Conservation (phyloP, 2,888 invertebrate genomes). For the Anorthoa munda region DNA sequence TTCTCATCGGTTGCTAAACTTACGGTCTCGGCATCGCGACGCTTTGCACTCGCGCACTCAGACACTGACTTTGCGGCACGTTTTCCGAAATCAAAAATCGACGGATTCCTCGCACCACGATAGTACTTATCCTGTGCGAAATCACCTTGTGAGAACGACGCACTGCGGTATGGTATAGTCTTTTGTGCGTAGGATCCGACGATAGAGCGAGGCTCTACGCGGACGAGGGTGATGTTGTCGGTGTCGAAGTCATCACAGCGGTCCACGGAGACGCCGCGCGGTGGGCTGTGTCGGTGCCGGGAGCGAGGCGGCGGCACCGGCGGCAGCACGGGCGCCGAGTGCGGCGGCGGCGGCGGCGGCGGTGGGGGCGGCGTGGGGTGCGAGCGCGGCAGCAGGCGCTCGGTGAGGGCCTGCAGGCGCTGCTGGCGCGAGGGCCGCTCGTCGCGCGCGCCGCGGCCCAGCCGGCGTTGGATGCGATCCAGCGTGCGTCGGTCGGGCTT, state of each 20-base stretch:
- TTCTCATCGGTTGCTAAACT: constrained; percentile 82
- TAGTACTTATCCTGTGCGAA: constrained; percentile 92
- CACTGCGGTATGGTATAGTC: constrained; percentile 95
- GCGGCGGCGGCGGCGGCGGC: constrained; percentile 84
- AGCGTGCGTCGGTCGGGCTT: constrained; percentile 92
- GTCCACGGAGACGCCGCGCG: constrained; percentile 87
- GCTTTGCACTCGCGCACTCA: constrained; percentile 72
- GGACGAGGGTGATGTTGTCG: constrained; percentile 88
- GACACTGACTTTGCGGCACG: constrained; percentile 75
- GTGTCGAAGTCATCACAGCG: constrained; percentile 87
- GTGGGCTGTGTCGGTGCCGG: constrained; percentile 89
- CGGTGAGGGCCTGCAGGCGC: constrained; percentile 95
- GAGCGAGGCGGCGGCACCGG: constrained; percentile 91
- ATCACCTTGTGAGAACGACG: constrained; percentile 97
- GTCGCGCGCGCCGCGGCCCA: constrained; percentile 91
- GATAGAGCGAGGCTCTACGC: constrained; percentile 91
- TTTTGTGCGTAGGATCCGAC: constrained; percentile 92
- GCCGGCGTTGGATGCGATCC: constrained; percentile 96
- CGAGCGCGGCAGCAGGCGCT: constrained; percentile 93
- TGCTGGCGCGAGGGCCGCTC: constrained; percentile 91
- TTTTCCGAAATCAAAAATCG: constrained; percentile 86
- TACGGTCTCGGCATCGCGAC: constrained; percentile 79
- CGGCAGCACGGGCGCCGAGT: constrained; percentile 90
- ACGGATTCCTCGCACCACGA: constrained; percentile 81
- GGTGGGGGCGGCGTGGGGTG: constrained; percentile 79